Percentiles rank a stretch among this genome's conserved stretches.
Evolutionary conservation across 2,113 vertebrate species (phyloP).

Genomic region (Oreocharis arfaki): DNA sequence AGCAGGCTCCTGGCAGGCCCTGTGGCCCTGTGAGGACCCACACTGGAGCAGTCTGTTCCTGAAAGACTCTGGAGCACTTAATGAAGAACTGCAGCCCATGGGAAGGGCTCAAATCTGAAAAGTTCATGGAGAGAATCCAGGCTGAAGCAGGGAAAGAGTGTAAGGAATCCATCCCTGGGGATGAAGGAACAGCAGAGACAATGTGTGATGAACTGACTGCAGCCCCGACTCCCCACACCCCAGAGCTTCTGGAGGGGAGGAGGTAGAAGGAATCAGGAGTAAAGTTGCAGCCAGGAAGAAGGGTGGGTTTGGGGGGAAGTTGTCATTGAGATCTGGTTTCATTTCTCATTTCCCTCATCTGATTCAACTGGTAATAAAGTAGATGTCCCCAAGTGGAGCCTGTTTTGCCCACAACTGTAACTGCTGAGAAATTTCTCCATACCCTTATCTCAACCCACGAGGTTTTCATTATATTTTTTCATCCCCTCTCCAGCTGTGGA

Average conservation of each 20-base stretch:
- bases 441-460: background rate
- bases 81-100: background rate
- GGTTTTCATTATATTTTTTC: background rate
- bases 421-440: background rate
- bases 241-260: background rate
- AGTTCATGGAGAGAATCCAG: background rate
- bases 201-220: background rate
- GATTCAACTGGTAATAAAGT: background rate
- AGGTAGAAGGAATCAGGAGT: background rate
- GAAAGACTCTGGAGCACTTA: background rate
- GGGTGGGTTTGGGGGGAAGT: background rate
- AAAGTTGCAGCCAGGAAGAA: background rate
- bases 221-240: background rate
- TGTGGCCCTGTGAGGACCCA: background rate
- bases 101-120: background rate
- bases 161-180: background rate
- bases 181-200: background rate
- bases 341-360: background rate
- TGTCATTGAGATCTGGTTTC: too few species aligned
- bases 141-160: background rate
- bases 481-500: background rate
- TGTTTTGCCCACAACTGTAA: background rate
- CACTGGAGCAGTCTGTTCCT: background rate
- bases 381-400: too few species aligned
- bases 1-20: background rate